These are phyloP conservation scores for Alitta virens DNA, from an alignment of 2,888 invertebrate species.

Conservation along the genomic window DNA sequence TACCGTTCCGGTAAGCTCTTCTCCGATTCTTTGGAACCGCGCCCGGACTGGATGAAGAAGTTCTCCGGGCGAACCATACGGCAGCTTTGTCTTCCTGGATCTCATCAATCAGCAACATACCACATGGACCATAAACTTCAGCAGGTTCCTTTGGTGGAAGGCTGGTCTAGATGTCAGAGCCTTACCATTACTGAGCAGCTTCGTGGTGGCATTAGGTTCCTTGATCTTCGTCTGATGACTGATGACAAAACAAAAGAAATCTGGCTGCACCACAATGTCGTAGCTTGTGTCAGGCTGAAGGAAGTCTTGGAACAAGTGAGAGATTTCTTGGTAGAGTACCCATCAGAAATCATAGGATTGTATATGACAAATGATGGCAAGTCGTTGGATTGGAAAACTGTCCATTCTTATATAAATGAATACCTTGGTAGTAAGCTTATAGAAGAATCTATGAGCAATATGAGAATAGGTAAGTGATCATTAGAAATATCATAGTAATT, in stretches of 20 bases:
- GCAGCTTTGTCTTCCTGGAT: conserved; percentile 23
- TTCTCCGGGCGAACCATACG: conserved; percentile 12
- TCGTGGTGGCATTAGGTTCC: conserved; percentile 23
- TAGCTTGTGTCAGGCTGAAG: conserved; percentile 17
- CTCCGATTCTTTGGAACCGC: conserved; percentile 6
- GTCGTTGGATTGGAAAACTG: conserved; percentile 23
- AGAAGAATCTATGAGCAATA: conserved; percentile 20
- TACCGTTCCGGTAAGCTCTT: conserved; percentile 20
- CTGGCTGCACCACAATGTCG: conserved; percentile 10
- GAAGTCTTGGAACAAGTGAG: conserved; percentile 19
- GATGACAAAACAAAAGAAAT: conserved; percentile 11
- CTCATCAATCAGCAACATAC: conserved; percentile 26
- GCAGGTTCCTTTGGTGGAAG: conserved; percentile 12
- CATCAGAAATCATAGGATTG: conserved; percentile 23
- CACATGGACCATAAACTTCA: conserved; percentile 3
- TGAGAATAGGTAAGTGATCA: conserved; percentile 21
- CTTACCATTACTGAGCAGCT: conserved; percentile 19
- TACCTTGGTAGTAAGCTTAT: conserved; percentile 21
- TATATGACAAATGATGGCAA: conserved; percentile 22
- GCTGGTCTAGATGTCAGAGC: conserved; percentile 27
- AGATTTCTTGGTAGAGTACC: conserved; percentile 21
- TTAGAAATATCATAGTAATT: too few relatives aligned
- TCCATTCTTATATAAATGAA: conserved; percentile 14
- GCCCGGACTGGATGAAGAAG: conserved; percentile 25
- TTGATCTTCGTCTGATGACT: conserved; percentile 25